Conservation (phyloP, 2,888 invertebrate genomes). For the Andrena hattorfiana region DNA sequence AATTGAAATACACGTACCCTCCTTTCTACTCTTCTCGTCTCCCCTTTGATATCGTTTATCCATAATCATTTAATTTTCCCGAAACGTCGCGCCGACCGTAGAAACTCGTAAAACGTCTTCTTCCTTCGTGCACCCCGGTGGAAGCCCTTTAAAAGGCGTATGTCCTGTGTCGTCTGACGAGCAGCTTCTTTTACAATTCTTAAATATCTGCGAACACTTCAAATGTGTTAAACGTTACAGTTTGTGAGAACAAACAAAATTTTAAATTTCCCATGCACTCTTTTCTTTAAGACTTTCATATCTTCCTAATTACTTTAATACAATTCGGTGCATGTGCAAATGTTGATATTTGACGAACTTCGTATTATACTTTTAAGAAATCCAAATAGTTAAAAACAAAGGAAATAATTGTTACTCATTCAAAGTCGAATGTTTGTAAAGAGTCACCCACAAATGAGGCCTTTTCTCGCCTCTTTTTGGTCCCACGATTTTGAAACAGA, state of each 20-base stretch:
- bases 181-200: conserved; percentile 4
- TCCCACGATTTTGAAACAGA: too few relatives aligned
- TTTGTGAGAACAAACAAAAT: neutral
- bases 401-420: too few relatives aligned
- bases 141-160: conserved; percentile 44
- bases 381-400: too few relatives aligned
- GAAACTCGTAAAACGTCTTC: conserved; percentile 18
- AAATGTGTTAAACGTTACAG: neutral
- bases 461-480: too few relatives aligned
- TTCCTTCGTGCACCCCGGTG: conserved; percentile 24
- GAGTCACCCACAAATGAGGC: too few relatives aligned
- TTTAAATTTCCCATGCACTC: neutral
- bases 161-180: conserved; percentile 20
- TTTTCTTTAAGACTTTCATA: neutral
- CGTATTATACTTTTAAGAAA: too few relatives aligned
- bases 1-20: conserved; percentile 84
- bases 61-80: conserved; percentile 85
- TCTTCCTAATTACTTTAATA: neutral
- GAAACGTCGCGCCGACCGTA: conserved; percentile 62
- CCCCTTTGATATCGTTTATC: conserved; percentile 85
- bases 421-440: too few relatives aligned
- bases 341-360: too few relatives aligned
- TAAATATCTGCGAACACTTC: neutral
- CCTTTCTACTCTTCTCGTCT: conserved; percentile 61
- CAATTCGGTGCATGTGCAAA: too few relatives aligned